A percentile compares a stretch with the other conserved stretches of the same genome.
phyloP scores from a whole-genome alignment of 2,888 invertebrate species.

The Mesopsocus fuscifrons region DNA sequence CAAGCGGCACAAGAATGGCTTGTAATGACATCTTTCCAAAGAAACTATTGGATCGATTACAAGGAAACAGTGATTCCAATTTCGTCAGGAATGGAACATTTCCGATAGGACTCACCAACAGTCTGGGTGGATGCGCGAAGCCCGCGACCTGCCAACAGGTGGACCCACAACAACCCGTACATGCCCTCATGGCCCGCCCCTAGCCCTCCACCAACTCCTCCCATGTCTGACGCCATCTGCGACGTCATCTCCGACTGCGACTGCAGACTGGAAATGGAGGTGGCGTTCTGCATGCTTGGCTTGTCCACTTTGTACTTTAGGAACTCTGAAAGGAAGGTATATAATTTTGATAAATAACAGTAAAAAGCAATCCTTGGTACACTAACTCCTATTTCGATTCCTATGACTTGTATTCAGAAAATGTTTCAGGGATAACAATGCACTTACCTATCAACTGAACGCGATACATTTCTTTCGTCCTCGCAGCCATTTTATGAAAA shows the following conservation, averaged over 20 bases:
- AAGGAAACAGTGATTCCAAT: too few relatives aligned
- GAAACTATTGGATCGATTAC: too few relatives aligned
- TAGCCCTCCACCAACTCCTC: constrained; percentile 15
- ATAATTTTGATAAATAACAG: neutral
- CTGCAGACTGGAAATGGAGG: constrained; percentile 26
- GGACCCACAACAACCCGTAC: constrained; percentile 70
- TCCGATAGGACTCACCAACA: neutral
- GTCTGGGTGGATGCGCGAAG: constrained; percentile 34
- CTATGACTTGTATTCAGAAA: too few relatives aligned
- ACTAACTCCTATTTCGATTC: too few relatives aligned
- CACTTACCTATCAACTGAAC: too few relatives aligned
- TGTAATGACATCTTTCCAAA: too few relatives aligned
- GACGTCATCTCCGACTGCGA: constrained; percentile 26
- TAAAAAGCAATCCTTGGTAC: too few relatives aligned
- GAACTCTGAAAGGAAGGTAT: constrained; percentile 41
- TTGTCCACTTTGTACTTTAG: constrained; percentile 82
- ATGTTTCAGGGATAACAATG: too few relatives aligned
- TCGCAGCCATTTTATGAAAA: too few relatives aligned
- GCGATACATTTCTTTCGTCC: too few relatives aligned
- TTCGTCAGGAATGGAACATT: neutral
- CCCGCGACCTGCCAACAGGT: constrained; percentile 72
- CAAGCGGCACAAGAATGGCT: too few relatives aligned
- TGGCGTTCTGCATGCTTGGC: constrained; percentile 23
- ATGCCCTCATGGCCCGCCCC: constrained; percentile 14
- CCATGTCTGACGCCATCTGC: constrained; percentile 19